Evolutionary conservation across 2,888 invertebrate species (phyloP).

Genomic region (Drosophila greeni): DNA sequence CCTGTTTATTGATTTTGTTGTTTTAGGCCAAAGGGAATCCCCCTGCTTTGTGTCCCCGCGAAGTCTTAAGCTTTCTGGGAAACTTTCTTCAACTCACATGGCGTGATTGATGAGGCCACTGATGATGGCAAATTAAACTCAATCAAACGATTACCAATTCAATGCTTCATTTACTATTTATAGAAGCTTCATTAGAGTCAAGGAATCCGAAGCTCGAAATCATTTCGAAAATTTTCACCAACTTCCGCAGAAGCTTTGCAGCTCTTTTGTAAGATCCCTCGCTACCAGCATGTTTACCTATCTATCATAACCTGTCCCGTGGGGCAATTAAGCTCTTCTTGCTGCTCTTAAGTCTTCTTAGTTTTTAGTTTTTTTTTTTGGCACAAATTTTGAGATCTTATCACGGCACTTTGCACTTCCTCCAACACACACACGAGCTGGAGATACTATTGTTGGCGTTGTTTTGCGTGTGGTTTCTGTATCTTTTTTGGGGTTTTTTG

Average conservation of each 20-base stretch:
- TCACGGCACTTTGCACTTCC: conserved; percentile 70
- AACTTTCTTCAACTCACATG: conserved; percentile 26
- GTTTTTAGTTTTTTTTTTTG: conserved; percentile 37
- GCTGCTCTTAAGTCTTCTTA: conserved; percentile 52
- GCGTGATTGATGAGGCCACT: conserved; percentile 34
- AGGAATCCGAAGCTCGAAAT: conserved; percentile 5
- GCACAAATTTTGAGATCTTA: conserved; percentile 54
- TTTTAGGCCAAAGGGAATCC: conserved; percentile 18
- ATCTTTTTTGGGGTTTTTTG: conserved; percentile 13
- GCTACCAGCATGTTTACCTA: conserved; percentile 13
- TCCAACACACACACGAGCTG: conserved; percentile 44
- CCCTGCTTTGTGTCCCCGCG: conserved; percentile 14
- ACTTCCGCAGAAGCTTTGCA: conserved; percentile 24
- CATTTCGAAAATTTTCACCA: conserved; percentile 6
- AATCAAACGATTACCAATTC: conserved; percentile 33
- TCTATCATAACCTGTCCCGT: conserved; percentile 34
- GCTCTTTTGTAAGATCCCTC: conserved; percentile 2
- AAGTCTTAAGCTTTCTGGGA: conserved; percentile 22
- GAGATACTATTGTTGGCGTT: conserved; percentile 19
- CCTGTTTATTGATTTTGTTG: conserved; percentile 2
- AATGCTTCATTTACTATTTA: conserved; percentile 32
- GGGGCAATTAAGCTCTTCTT: conserved; percentile 34
- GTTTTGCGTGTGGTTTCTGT: no score
- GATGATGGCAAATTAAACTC: conserved; percentile 26
- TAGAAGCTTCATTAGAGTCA: conserved; percentile 19